Evolutionary conservation across 2,113 vertebrate genomes (phyloP).

Genomic region (Gambusia holbrooki): DNA sequence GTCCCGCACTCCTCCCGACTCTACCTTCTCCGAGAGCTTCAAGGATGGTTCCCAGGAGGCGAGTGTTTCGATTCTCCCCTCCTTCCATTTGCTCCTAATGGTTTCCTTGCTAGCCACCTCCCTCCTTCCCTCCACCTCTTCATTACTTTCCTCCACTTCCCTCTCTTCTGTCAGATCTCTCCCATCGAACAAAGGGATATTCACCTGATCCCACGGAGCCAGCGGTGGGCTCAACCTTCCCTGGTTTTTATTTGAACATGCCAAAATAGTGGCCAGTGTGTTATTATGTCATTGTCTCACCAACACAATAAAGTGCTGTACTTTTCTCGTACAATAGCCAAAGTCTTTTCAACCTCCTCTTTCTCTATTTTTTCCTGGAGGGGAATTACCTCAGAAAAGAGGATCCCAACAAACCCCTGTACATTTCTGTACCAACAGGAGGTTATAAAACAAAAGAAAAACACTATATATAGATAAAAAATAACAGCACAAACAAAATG

Average conservation of each 20-base stretch:
- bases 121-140: slow-evolving; percentile 3
- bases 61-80: slow-evolving; percentile 57
- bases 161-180: slow-evolving; percentile 66
- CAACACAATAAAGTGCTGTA: slow-evolving; percentile 85
- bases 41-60: slow-evolving; percentile 96
- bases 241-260: slow-evolving; percentile 83
- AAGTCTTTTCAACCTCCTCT: slow-evolving; percentile 74
- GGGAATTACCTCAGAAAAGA: slow-evolving; percentile 76
- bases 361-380: slow-evolving; percentile 73
- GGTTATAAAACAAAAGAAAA: not conserved
- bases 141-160: slow-evolving; percentile 26
- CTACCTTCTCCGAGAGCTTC: slow-evolving; percentile 93
- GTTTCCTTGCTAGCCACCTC: slow-evolving; percentile 10
- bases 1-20: slow-evolving; percentile 90
- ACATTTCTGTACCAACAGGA: slow-evolving; percentile 4
- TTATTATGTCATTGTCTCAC: slow-evolving; percentile 85
- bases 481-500: not conserved
- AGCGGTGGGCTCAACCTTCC: slow-evolving; percentile 76
- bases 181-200: slow-evolving; percentile 75
- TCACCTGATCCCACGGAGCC: slow-evolving; percentile 77
- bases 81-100: slow-evolving; percentile 34
- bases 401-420: slow-evolving; percentile 72
- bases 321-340: slow-evolving; percentile 82
- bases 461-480: not conserved
- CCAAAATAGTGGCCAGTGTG: slow-evolving; percentile 82